Evolutionary conservation across 2,888 invertebrate genomes (phyloP).

Genomic region (Acheta domesticus): DNA sequence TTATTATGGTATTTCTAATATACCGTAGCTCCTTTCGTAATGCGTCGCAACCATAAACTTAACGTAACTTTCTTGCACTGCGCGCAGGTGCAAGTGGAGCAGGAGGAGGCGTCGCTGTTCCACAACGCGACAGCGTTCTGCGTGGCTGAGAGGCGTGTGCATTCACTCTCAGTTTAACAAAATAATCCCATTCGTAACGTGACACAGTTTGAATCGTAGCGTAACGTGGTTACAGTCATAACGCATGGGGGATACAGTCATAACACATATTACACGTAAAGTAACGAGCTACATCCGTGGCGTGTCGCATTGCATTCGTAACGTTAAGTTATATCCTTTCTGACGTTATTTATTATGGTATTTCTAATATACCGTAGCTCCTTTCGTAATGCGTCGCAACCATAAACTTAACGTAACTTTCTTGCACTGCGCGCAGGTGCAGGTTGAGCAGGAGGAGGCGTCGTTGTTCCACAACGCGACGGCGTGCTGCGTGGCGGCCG

Average conservation of each 20-base stretch:
- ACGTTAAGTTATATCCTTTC: neutral
- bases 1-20: too few species aligned
- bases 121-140: constrained; percentile 76
- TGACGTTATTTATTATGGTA: too few species aligned
- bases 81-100: constrained; percentile 41
- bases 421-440: too few species aligned
- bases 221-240: too few species aligned
- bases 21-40: too few species aligned
- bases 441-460: constrained; percentile 52
- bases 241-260: too few species aligned
- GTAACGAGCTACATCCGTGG: too few species aligned
- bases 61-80: constrained; percentile 39
- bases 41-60: neutral
- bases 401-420: neutral
- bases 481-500: too few species aligned
- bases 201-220: too few species aligned
- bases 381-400: neutral
- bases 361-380: too few species aligned
- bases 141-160: constrained; percentile 62
- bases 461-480: constrained; percentile 71
- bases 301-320: too few species aligned
- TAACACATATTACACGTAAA: too few species aligned
- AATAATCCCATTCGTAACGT: neutral
- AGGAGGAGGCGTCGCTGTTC: constrained; percentile 56
- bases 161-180: constrained; percentile 68